Evolutionary conservation across 2,113 vertebrate species (phyloP).

Genomic region (Progne subis): DNA sequence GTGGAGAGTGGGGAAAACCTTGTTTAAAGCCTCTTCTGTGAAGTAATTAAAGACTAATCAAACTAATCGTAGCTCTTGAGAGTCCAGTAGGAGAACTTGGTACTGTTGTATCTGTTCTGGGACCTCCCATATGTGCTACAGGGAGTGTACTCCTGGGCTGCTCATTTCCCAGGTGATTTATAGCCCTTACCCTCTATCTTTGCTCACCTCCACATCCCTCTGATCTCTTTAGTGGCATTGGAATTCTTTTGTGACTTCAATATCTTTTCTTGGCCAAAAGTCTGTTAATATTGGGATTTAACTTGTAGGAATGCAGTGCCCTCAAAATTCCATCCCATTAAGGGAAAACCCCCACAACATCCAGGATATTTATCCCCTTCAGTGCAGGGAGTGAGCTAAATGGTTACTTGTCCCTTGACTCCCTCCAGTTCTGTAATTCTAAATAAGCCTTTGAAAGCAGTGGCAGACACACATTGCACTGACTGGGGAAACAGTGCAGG

Average conservation of each 20-base stretch:
- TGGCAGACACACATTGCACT: background rate
- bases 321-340: background rate
- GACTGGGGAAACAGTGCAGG: background rate
- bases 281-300: background rate
- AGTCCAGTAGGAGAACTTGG: background rate
- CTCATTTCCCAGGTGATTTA: background rate
- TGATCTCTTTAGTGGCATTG: background rate
- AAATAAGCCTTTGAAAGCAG: background rate
- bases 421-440: background rate
- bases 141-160: background rate
- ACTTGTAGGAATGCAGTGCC: rapidly evolving
- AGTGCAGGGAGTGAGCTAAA: background rate
- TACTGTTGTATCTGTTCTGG: rapidly evolving
- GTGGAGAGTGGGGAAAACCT: background rate
- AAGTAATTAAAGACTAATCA: background rate
- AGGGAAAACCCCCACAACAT: rapidly evolving
- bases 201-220: background rate
- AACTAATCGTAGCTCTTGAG: background rate
- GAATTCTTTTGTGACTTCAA: background rate
- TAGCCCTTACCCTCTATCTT: background rate
- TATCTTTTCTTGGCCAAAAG: background rate
- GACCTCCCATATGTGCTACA: rapidly evolving
- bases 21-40: background rate
- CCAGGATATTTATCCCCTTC: background rate
- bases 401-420: background rate